Evolutionary conservation across 2,888 invertebrate species (phyloP).

Genomic region (Pristionchus maxplancki): DNA sequence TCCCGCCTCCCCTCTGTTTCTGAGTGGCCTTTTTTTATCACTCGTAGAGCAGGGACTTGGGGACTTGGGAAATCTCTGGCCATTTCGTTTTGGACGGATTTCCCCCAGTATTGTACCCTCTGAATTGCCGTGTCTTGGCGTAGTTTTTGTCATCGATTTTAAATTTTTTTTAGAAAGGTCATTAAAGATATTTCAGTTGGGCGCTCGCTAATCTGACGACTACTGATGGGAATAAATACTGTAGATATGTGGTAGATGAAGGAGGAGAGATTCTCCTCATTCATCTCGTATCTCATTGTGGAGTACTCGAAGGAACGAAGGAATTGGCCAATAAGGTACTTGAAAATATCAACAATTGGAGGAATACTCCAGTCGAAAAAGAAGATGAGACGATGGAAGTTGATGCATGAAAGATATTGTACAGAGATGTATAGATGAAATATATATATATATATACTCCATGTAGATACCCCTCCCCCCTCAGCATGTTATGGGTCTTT

Average conservation of each 20-base stretch:
- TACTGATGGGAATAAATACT: constrained; percentile 90
- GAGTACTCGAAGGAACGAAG: constrained; percentile 59
- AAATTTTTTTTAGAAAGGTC: too few relatives aligned
- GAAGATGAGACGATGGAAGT: constrained; percentile 20
- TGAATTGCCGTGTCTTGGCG: too few relatives aligned
- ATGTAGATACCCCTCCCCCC: constrained; percentile 3
- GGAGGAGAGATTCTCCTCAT: constrained; percentile 87
- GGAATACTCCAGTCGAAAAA: constrained; percentile 17
- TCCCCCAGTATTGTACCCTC: too few relatives aligned
- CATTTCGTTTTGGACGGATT: too few relatives aligned
- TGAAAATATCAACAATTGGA: constrained; percentile 61
- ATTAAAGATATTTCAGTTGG: constrained; percentile 82
- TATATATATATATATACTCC: not conserved
- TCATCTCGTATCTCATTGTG: constrained; percentile 76
- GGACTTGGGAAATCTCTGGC: too few relatives aligned
- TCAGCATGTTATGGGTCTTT: constrained; percentile 29
- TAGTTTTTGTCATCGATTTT: too few relatives aligned
- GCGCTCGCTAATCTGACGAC: constrained; percentile 95
- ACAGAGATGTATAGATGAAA: constrained; percentile 17
- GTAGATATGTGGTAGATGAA: constrained; percentile 89
- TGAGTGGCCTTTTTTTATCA: too few relatives aligned
- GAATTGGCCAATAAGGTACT: constrained; percentile 63
- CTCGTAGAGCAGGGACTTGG: too few relatives aligned
- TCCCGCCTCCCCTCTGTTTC: too few relatives aligned
- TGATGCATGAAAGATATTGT: not conserved